phyloP scores from a whole-genome alignment of 2,888 invertebrate species.

The Pardosa pseudoannulata region DNA sequence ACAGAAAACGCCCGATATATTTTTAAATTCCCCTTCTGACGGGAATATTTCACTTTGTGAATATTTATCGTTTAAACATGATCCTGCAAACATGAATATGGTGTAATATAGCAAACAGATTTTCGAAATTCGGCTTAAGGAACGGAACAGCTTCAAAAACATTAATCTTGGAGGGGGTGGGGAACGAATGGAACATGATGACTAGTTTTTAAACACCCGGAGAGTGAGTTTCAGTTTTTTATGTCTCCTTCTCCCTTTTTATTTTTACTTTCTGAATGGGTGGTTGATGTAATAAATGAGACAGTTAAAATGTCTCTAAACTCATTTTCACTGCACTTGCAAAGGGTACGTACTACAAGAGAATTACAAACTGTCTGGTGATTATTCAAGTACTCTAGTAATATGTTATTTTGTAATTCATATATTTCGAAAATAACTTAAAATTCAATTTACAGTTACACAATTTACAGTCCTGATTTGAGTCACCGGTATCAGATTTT shows the following conservation, averaged over 20 bases:
- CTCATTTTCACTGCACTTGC: no score
- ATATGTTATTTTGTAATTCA: no score
- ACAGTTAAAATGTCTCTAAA: not conserved
- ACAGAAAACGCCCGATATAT: not conserved
- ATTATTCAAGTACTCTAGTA: no score
- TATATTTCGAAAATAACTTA: no score
- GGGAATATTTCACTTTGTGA: not conserved
- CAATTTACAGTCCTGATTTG: no score
- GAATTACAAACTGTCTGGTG: no score
- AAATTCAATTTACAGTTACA: no score
- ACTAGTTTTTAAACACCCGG: not conserved
- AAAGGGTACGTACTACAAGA: no score
- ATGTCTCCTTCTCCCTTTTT: no score
- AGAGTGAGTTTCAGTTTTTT: not conserved
- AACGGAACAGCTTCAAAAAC: not conserved
- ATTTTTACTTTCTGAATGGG: not conserved
- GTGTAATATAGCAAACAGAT: not conserved
- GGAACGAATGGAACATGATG: not conserved
- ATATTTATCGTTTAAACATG: not conserved
- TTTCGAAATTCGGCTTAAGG: not conserved
- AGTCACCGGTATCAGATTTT: no score
- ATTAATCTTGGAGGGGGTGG: not conserved
- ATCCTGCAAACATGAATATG: not conserved
- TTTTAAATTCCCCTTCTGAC: not conserved
- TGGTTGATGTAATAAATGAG: not conserved